Evolutionary conservation across 1,140 invertebrate genomes (phyloP).

Genomic region (Diachasma alloeum): DNA sequence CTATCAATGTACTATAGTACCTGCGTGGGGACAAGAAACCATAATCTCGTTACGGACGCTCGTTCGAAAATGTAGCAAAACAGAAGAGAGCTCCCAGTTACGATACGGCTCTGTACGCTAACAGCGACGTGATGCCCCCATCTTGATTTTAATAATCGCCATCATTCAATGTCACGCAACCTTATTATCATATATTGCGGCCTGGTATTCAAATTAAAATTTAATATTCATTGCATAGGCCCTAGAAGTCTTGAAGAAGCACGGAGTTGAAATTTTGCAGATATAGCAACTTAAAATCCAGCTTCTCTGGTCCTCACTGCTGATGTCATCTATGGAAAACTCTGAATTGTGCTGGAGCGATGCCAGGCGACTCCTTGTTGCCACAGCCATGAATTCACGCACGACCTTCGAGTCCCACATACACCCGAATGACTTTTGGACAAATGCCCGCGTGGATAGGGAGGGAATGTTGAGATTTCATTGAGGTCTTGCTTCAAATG

Average conservation of each 20-base stretch:
- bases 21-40: not conserved
- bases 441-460: not conserved
- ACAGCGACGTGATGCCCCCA: not conserved
- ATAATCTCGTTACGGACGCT: constrained; percentile 5
- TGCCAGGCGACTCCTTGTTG: not conserved
- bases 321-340: not conserved
- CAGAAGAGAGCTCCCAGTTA: not conserved
- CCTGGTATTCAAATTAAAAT: not conserved
- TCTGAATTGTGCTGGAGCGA: not conserved
- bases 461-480: not conserved
- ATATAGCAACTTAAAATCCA: not conserved
- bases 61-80: not conserved
- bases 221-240: not conserved
- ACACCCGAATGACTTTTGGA: not conserved
- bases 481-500: constrained; percentile 21
- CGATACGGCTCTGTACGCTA: not conserved
- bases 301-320: not conserved
- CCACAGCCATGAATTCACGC: not conserved
- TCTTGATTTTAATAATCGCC: not conserved
- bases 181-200: not conserved
- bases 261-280: not conserved
- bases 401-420: not conserved
- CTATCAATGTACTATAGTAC: not conserved
- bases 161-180: not conserved
- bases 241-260: not conserved